phyloP scores from a whole-genome alignment of 2,113 vertebrate genomes.

The Lepidothrix coronata region DNA sequence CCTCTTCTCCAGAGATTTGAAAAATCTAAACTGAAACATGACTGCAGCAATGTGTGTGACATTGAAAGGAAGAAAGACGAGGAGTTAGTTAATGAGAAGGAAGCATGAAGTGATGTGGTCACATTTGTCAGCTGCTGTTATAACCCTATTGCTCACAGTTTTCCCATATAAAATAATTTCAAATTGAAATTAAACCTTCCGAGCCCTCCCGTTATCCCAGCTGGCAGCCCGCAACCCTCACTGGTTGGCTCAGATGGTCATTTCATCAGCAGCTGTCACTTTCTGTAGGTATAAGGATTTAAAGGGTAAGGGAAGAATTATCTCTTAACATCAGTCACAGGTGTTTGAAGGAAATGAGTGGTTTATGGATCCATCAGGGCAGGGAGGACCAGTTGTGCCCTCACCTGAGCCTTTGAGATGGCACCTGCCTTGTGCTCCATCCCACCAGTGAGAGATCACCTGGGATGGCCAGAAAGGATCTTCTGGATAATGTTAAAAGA shows the following conservation, averaged over 20 bases:
- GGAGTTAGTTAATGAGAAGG: neutral
- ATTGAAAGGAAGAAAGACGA: neutral
- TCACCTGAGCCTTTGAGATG: neutral
- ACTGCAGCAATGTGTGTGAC: neutral
- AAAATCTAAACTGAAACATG: neutral
- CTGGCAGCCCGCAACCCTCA: neutral
- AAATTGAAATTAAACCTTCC: neutral
- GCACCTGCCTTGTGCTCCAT: neutral
- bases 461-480: neutral
- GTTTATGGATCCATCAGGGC: neutral
- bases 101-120: neutral
- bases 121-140: slow-evolving; percentile 18
- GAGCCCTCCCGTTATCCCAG: neutral
- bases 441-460: neutral
- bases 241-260: neutral
- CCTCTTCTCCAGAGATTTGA: neutral
- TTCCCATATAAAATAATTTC: neutral
- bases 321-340: neutral
- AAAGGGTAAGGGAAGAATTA: neutral
- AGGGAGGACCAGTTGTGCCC: neutral
- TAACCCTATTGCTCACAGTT: neutral
- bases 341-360: neutral
- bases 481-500: neutral
- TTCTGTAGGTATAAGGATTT: neutral
- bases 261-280: slow-evolving; percentile 6